Evolutionary conservation across 35 echinoderm and acorn worm genomes (phyloP).

Genomic region (Heliocidaris erythrogramma): DNA sequence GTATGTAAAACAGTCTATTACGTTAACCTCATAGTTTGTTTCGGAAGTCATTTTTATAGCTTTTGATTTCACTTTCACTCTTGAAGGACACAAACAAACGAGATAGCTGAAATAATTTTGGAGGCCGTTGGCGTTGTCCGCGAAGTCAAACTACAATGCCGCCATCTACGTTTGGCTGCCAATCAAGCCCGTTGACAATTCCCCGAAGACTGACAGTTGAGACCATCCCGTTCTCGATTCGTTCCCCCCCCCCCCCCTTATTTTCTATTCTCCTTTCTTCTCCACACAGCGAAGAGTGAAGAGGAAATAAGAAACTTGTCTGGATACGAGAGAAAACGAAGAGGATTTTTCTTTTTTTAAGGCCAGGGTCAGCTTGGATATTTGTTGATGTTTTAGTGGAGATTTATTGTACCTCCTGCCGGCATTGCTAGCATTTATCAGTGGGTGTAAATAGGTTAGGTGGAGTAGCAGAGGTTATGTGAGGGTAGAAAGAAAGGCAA

Average conservation of each 20-base stretch:
- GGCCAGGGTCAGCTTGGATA: constrained; percentile 18
- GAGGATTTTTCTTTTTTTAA: constrained; percentile 13
- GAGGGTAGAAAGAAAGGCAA: neutral
- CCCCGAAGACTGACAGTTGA: neutral
- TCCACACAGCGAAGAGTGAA: neutral
- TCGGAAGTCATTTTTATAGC: no score
- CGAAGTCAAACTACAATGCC: neutral
- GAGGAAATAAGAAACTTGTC: constrained; percentile 1
- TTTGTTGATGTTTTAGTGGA: constrained; percentile 37
- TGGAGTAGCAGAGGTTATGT: neutral
- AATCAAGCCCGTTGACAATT: neutral
- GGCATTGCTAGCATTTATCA: neutral
- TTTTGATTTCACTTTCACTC: no score
- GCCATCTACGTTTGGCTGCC: neutral
- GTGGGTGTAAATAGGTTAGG: neutral
- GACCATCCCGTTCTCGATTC: neutral
- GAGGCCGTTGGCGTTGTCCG: neutral
- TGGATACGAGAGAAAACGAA: neutral
- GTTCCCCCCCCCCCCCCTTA: neutral
- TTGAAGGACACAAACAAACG: no score
- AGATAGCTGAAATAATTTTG: neutral
- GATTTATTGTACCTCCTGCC: constrained; percentile 26
- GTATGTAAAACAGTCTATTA: no score
- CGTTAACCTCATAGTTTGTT: no score
- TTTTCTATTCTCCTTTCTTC: neutral